Conservation (phyloP, 2,113 vertebrate genomes). For the Coracopsis vasa region DNA sequence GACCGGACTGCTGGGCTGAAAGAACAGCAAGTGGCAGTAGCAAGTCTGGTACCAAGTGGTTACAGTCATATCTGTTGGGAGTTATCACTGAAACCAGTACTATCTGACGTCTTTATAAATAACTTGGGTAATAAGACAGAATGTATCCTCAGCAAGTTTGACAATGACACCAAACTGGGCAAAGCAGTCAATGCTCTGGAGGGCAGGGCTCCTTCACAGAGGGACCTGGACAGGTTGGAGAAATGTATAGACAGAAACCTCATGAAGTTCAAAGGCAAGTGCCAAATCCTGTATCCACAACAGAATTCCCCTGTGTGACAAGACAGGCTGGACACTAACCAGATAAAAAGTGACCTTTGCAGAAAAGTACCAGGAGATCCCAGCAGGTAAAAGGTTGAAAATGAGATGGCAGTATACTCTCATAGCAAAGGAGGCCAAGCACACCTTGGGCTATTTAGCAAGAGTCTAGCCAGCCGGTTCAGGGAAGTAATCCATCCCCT, state of each 20-base stretch:
- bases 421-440: rapidly evolving
- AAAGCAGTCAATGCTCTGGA: not conserved
- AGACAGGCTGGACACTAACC: rapidly evolving
- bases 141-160: not conserved
- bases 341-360: not conserved
- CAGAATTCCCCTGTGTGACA: not conserved
- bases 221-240: not conserved
- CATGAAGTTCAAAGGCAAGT: not conserved
- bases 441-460: not conserved
- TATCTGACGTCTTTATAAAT: rapidly evolving
- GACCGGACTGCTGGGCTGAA: not conserved
- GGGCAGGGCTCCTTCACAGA: not conserved
- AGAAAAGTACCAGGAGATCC: not conserved
- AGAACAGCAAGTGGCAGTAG: not conserved
- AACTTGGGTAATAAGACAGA: not conserved
- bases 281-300: not conserved
- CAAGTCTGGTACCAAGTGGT: not conserved
- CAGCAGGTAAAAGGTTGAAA: not conserved
- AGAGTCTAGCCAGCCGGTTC: not conserved
- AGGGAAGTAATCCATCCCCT: not conserved
- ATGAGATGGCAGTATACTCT: rapidly evolving
- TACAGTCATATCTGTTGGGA: not conserved
- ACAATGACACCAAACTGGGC: not conserved
- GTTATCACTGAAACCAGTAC: not conserved
- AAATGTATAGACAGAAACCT: not conserved